Base-by-base conservation (phyloP, 2,113 vertebrate genomes). In the Nicator chloris region DNA sequence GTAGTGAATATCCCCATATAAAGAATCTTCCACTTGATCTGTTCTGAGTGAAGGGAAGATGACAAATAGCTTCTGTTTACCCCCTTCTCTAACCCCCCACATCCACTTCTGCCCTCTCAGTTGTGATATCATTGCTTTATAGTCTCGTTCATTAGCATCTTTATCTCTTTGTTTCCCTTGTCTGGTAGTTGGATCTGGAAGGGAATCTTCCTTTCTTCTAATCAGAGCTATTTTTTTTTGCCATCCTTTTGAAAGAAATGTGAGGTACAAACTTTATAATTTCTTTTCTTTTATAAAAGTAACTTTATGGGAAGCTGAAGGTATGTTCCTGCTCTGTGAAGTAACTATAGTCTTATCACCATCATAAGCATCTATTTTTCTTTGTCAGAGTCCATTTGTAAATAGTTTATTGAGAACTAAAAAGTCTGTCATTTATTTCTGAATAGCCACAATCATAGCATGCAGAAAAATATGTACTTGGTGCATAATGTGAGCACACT, bases 51-150 rank as follows among this genome's bases (percentile, higher is more conserved):
- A 60, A 76, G 35, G 26, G 10, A 61, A 33, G 26, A 57, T 6
- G 42, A 17, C 4, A 50, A 45, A 27, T 47, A 42, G n/a, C 14
- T 83, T 31, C 6, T 76, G 10, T 53, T 37, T 51, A 14, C 26
- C 39, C 30, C 30, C 14, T 37, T 28, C 13, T 69, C 44, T 35
- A 19, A 23, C 8, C 5, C 30, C 8, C 27, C 11, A 23, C 16
- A 3, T 14, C 11, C 0, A 0, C 4, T 81, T 54, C 31, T 88
- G 6, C 11, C 11, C 7, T 42, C 12, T 70, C 4, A 8, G 3
- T 37, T 66, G 17, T 23, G 15, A 14, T 35, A 2, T 39, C 71
- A 66, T 2, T 49, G 37, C 45, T 92, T 81, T 24, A 50, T 37
- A 45, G 19, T 69, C 7, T 53, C 1, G 1, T 71, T 70, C 9